These are phyloP conservation scores for Melanchra persicariae DNA, from an alignment of 2,888 invertebrate species.

Conservation along the genomic window DNA sequence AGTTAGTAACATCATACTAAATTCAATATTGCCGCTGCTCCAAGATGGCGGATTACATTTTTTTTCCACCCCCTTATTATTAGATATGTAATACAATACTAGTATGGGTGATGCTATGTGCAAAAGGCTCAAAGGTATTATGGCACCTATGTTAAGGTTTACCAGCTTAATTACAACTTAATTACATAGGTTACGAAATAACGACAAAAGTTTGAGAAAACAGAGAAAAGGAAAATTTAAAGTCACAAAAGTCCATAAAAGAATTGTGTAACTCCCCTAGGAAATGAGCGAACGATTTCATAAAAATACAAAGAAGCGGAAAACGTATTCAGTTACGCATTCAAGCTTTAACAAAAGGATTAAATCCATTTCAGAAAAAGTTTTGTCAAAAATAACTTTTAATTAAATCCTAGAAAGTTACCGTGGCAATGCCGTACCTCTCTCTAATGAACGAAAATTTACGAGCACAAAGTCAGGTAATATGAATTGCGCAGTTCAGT, in stretches of 20 bases:
- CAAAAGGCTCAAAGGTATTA: not conserved
- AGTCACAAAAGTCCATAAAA: not conserved
- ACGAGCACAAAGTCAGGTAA: slow-evolving; percentile 54
- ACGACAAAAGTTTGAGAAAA: not conserved
- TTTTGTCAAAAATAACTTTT: slow-evolving; percentile 40
- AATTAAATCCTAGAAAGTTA: slow-evolving; percentile 53
- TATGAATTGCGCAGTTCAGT: slow-evolving; percentile 51
- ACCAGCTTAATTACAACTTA: no score
- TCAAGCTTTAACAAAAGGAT: slow-evolving; percentile 25
- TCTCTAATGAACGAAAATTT: slow-evolving; percentile 63
- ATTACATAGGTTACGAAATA: not conserved
- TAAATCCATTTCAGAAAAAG: slow-evolving; percentile 42
- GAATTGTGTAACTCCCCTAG: not conserved
- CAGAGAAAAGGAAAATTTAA: slow-evolving; percentile 4
- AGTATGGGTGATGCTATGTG: no score
- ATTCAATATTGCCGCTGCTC: no score
- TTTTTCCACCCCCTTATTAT: no score
- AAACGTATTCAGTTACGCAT: slow-evolving; percentile 13
- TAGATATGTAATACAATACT: no score
- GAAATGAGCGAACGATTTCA: not conserved
- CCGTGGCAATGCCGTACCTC: slow-evolving; percentile 13
- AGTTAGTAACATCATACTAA: no score
- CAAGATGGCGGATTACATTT: no score
- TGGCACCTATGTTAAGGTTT: no score
- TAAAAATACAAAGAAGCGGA: slow-evolving; percentile 17